A percentile compares a stretch with the other conserved stretches of the same genome.
Conservation (phyloP, 2,797 vertebrate genomes). For the Pseudomugil gertrudae region DNA sequence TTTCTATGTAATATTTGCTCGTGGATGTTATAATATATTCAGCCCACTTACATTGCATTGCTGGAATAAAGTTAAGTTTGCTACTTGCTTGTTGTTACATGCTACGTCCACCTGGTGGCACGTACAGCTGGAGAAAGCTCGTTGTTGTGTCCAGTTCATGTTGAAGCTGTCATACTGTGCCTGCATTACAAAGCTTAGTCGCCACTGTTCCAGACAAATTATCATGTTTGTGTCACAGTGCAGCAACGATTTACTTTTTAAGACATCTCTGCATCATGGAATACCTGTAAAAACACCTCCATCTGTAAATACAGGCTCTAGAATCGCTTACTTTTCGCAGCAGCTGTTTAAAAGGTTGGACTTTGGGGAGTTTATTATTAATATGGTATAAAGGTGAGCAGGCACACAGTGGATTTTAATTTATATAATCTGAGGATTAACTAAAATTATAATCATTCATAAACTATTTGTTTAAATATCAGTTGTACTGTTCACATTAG, state of each 20-base stretch:
- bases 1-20: conserved; percentile 6
- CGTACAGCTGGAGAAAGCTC: conserved; percentile 3
- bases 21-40: neutral
- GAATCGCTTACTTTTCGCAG: neutral
- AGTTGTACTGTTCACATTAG: neutral
- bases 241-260: neutral
- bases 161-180: neutral
- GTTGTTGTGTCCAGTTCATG: conserved; percentile 1
- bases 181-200: neutral
- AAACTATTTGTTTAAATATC: neutral
- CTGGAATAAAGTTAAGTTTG: neutral
- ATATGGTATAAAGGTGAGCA: neutral
- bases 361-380: neutral
- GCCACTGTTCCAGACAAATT: neutral
- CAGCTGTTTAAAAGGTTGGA: neutral
- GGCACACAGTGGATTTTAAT: neutral
- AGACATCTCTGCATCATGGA: neutral
- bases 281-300: neutral
- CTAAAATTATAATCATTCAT: neutral
- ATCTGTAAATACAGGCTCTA: conserved; percentile 1
- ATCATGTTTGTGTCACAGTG: conserved; percentile 1
- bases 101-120: conserved; percentile 61
- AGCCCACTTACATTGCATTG: neutral
- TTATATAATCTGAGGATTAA: neutral
- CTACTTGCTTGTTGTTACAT: conserved; percentile 37